Conservation (phyloP, 1,140 invertebrate genomes). For the Cherax quadricarinatus region DNA sequence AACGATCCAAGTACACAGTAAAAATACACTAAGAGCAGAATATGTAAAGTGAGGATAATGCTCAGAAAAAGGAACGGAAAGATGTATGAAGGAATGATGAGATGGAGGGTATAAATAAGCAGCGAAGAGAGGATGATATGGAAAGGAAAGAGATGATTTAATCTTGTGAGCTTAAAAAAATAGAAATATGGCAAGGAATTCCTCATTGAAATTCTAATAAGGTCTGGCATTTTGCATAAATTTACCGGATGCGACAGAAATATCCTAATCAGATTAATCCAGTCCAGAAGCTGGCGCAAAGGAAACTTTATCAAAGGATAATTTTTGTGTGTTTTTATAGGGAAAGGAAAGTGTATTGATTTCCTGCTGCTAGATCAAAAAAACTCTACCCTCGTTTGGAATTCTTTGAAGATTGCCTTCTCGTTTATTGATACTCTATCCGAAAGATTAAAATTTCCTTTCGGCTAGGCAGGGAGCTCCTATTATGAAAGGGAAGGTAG, state of each 20-base stretch:
- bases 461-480: no score
- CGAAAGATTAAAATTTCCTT: background rate
- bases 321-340: no score
- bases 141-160: background rate
- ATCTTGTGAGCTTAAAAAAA: background rate
- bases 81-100: background rate
- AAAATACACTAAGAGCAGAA: no score
- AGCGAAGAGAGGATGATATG: no score
- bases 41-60: no score
- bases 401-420: background rate
- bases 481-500: no score
- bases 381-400: background rate
- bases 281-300: background rate
- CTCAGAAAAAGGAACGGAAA: background rate
- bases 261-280: background rate
- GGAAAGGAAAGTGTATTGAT: no score
- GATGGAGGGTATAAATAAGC: background rate
- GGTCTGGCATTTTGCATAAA: background rate
- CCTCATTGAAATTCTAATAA: background rate
- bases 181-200: background rate
- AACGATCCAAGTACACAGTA: no score
- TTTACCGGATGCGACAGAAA: background rate
- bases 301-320: no score
- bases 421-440: background rate
- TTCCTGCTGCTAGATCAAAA: no score